phyloP scores from a whole-genome alignment of 2,888 invertebrate species.

The Digitonthophagus gazella region DNA sequence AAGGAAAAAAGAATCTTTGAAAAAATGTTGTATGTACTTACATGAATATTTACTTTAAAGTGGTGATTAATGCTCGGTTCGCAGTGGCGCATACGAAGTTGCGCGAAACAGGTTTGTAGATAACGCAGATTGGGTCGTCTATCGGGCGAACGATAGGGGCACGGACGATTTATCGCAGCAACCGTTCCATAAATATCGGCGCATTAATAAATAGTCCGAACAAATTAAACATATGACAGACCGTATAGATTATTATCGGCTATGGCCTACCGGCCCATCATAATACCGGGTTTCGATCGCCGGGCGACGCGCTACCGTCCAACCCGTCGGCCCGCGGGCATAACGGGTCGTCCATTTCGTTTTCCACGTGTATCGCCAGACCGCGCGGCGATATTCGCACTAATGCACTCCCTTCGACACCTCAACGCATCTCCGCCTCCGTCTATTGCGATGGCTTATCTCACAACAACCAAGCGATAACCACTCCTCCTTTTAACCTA shows the following conservation, averaged over 20 bases:
- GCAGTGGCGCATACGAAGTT: conserved; percentile 16
- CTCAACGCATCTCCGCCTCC: no score
- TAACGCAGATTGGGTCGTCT: conserved; percentile 34
- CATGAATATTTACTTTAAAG: background rate
- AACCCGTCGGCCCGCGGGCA: conserved; percentile 11
- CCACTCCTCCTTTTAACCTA: background rate
- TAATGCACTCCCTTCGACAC: no score
- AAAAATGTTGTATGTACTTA: conserved; percentile 1
- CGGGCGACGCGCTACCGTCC: conserved; percentile 31
- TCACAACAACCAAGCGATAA: no score
- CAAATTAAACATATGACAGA: conserved; percentile 48
- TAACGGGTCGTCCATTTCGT: background rate
- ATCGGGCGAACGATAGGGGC: conserved; percentile 34
- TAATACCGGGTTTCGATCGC: conserved; percentile 40
- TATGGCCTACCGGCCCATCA: conserved; percentile 40
- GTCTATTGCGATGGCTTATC: no score
- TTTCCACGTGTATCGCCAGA: background rate
- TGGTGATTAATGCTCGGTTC: conserved; percentile 8
- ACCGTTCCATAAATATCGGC: conserved; percentile 42
- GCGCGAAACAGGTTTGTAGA: conserved; percentile 16
- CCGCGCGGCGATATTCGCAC: background rate
- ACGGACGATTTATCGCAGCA: conserved; percentile 37
- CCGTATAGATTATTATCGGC: conserved; percentile 45
- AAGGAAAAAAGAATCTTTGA: no score
- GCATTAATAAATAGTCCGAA: conserved; percentile 47